Evolutionary conservation across 2,113 vertebrate species (phyloP), one percentile per base, ranked within the genome.

Genomic region (Rattus norvegicus): DNA sequence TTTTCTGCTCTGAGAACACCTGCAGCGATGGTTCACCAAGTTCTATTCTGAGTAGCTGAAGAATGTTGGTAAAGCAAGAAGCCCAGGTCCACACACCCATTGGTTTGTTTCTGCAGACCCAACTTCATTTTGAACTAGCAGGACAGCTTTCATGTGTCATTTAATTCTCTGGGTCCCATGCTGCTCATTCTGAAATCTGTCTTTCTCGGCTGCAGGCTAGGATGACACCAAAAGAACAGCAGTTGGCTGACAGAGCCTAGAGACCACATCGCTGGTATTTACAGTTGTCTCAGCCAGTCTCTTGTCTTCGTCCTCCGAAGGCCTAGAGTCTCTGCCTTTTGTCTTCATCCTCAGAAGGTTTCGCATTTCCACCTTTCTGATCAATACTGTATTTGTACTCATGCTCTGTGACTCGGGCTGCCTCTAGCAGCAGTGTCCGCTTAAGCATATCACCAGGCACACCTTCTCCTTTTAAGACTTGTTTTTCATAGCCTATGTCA

Each of bases 371-470:
- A 4, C 65, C 89, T 93, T 89, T 92, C 73, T 73, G 83, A 93
- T 96, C 94, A 88, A 92, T 95, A 88, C 49, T 96, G 93, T 76
- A 97, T 85, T 94, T 96, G 93, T 76, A 97, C 88, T 94, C 76
- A 65, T 30, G 47, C 87, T 87, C 83, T 67, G 75, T 87, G 87
- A 90, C 47, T 96, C 26, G 12, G 83, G 26, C 92, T 87, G 90
- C 77, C 92, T 93, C n/a, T 95, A 91, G 93, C 84, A 90, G 93
- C 72, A 65, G 43, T 80, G 83, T 87, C 85, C 59, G 7, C 47
- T 70, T 93, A 88, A 76, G 26, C 24, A 56, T 76, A 91, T 89
- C 36, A 52, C 79, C 88, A 93, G 54, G 77, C 28, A 81, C 56
- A 84, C 9, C 11, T 92, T 97, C 54, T 94, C 77, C 49, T 94